phyloP scores from a whole-genome alignment of 2,797 vertebrate genomes.

The Periparus ater region DNA sequence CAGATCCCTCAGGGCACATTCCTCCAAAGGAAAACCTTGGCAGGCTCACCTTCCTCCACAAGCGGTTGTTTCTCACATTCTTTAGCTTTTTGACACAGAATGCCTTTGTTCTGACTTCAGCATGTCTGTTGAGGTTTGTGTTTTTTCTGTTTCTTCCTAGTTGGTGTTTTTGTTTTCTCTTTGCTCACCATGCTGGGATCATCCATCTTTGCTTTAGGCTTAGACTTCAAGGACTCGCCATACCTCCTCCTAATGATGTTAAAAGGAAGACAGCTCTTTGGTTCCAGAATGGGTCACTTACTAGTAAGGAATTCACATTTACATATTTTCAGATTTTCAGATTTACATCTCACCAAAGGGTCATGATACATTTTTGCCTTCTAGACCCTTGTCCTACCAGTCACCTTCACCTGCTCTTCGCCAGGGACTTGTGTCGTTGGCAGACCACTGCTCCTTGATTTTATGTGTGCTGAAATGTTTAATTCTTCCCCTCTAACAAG shows the following conservation, averaged over 20 bases:
- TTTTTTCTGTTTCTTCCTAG: conserved; percentile 55
- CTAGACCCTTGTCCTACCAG: background rate
- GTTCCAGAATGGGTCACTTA: conserved; percentile 85
- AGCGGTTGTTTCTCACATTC: no score
- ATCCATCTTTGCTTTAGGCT: conserved; percentile 83
- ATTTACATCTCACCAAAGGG: background rate
- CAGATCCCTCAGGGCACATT: no score
- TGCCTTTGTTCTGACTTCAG: background rate
- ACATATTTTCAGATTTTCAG: background rate
- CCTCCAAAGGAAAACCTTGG: no score
- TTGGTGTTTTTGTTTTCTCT: conserved; percentile 86
- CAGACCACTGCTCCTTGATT: background rate
- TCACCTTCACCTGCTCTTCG: background rate
- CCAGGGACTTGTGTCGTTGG: background rate
- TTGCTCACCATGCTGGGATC: conserved; percentile 84
- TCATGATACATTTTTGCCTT: background rate
- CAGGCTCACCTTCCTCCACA: no score
- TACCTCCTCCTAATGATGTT: conserved; percentile 86
- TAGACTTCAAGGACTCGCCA: conserved; percentile 82
- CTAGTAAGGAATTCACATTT: conserved; percentile 72
- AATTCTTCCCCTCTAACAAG: background rate
- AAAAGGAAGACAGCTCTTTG: conserved; percentile 83
- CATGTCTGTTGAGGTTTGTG: background rate
- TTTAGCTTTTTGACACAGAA: background rate
- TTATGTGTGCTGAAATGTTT: background rate